phyloP scores from a whole-genome alignment of 2,113 vertebrate genomes.

The Dicentrarchus labrax region DNA sequence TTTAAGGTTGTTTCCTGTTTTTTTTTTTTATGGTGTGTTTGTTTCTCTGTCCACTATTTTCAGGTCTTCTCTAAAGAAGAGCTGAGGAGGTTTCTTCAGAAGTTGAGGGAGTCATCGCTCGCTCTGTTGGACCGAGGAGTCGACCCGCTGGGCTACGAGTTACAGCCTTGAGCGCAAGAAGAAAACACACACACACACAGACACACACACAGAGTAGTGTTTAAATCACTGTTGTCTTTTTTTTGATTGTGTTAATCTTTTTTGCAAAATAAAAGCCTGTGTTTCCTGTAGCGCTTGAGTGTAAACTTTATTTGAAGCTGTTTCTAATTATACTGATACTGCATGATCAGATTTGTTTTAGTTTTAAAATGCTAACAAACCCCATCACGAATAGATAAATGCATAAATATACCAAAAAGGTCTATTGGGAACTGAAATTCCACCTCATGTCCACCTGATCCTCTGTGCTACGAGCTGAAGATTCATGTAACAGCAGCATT shows the following conservation, averaged over 20 bases:
- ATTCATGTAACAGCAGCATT: too few species aligned
- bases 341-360: neutral
- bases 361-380: too few species aligned
- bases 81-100: constrained; percentile 88
- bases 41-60: neutral
- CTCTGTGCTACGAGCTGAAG: too few species aligned
- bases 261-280: constrained; percentile 61
- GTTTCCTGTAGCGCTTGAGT: constrained; percentile 7
- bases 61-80: constrained; percentile 97
- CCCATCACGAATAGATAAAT: too few species aligned
- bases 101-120: constrained; percentile 92
- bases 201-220: constrained; percentile 1
- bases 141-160: constrained; percentile 93
- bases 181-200: neutral
- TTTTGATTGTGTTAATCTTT: neutral
- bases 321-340: neutral
- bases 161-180: constrained; percentile 82
- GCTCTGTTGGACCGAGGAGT: constrained; percentile 90
- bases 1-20: neutral
- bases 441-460: too few species aligned
- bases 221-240: constrained; percentile 3
- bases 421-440: too few species aligned
- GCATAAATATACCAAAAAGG: too few species aligned
- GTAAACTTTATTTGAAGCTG: neutral
- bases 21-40: neutral